Evolutionary conservation across 2,888 invertebrate genomes (phyloP), one percentile per base, ranked within the genome.

Genomic region (Papilio protenor): DNA sequence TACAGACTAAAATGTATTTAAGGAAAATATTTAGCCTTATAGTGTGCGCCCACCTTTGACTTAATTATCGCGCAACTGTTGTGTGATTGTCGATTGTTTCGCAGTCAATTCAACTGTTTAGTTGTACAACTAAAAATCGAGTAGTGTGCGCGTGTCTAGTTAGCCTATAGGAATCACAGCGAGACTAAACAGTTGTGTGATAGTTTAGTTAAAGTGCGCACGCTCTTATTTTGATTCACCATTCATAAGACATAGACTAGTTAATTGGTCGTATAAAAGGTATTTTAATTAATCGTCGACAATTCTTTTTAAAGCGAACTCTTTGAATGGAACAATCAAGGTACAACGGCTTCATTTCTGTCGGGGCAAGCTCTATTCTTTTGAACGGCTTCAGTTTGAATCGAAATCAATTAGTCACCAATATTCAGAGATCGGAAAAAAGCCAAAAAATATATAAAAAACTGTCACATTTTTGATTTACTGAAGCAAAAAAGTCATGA

Each of bases 281-380:
- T 14, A 61, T 16, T 59, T 59, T 59, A 21, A 61, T 61, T 61
- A 61, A 61, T 27, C 16, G 27, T 1, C 12, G 27, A 59, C 61
- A 27, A 27, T 27, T 61, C 61, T 61, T 61, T 61, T 61, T 27
- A 61, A 16, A 14, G 27, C 61, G 61, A 61, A 14, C 27, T 14
- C 16, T 61, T 61, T 27, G 27, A 61, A 61, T 61, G 14, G 61
- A 61, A 61, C 61, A 61, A 61, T 61, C 61, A 61, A 61, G 61
- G 14, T 27, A 61, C 61, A 27, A 23, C 61, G 61, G 27, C 27
- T 16, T 14, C 27, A 21, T 27, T n/a, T 55, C 27, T 10, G 23
- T 14, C 21, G n/a, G 6, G 16, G 27, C 27, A 27, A 61, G 1
- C 61, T n/a, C 27, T 61, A 61, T 61, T 61, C 27, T 61, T 61